These are phyloP conservation scores for Semibalanus balanoides DNA, from an alignment of 1,140 invertebrate species.

Conservation along the genomic window DNA sequence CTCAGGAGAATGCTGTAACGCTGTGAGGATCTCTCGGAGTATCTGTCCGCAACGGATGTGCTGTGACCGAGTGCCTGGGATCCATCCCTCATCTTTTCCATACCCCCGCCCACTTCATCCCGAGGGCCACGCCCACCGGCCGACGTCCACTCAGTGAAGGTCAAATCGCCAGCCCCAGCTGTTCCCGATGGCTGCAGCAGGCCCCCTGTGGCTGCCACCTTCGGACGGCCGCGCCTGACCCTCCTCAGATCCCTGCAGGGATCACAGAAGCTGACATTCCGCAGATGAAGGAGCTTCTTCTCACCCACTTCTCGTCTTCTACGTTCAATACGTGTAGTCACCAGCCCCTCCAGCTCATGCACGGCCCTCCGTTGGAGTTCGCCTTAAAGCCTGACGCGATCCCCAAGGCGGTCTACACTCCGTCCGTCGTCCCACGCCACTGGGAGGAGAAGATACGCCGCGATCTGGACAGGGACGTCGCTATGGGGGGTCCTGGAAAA, in stretches of 20 bases:
- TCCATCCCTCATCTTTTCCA: not conserved
- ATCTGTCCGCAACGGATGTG: not conserved
- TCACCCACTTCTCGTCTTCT: not conserved
- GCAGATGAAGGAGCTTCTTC: not conserved
- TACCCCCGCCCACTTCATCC: not conserved
- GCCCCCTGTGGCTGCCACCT: not conserved
- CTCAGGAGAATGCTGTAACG: not conserved
- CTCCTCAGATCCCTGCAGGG: not conserved
- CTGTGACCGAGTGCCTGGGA: not conserved
- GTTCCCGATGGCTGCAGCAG: not conserved
- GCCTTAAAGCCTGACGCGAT: not conserved
- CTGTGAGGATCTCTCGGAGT: not conserved
- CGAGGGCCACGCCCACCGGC: not conserved
- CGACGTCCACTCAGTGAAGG: not conserved
- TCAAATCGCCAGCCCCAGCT: no score
- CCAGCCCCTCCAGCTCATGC: not conserved
- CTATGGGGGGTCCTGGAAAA: not conserved
- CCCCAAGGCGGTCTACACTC: not conserved
- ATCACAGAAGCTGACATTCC: not conserved
- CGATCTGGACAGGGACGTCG: not conserved
- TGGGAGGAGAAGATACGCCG: not conserved
- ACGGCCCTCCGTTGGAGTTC: not conserved
- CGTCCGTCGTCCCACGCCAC: not conserved
- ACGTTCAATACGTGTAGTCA: not conserved
- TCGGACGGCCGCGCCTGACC: not conserved